Evolutionary conservation across 1,140 invertebrate genomes (phyloP).

Genomic region (Nebria ingens): DNA sequence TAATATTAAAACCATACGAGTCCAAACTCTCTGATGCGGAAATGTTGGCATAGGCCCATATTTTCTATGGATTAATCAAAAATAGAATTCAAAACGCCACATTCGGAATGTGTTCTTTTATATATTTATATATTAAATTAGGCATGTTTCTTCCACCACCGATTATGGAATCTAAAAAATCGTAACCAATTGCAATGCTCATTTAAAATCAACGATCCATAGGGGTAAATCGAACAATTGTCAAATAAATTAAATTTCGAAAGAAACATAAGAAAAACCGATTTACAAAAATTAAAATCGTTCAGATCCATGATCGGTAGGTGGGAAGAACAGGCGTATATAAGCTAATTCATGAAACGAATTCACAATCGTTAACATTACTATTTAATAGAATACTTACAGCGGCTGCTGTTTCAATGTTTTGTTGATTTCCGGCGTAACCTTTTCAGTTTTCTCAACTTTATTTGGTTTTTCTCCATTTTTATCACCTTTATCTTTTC

Average conservation of each 20-base stretch:
- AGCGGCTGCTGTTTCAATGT: background rate
- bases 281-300: no score
- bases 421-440: background rate
- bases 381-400: background rate
- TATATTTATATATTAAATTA: background rate
- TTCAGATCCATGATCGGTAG: no score
- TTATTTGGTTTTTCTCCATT: background rate
- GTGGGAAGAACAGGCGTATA: no score
- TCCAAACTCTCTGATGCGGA: conserved; percentile 31
- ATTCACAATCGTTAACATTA: no score
- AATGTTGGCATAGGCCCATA: conserved; percentile 33
- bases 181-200: background rate
- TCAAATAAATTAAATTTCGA: no score
- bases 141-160: no score
- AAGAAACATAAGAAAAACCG: background rate
- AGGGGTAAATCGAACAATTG: no score
- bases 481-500: conserved; percentile 1
- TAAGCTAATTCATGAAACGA: no score
- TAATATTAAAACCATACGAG: conserved; percentile 37
- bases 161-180: background rate
- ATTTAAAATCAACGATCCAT: no score
- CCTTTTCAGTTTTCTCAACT: background rate
- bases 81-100: no score
- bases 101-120: background rate
- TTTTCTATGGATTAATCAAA: no score